Evolutionary conservation across 2,113 vertebrate species (phyloP).

Genomic region (Hyperopisus bebe): DNA sequence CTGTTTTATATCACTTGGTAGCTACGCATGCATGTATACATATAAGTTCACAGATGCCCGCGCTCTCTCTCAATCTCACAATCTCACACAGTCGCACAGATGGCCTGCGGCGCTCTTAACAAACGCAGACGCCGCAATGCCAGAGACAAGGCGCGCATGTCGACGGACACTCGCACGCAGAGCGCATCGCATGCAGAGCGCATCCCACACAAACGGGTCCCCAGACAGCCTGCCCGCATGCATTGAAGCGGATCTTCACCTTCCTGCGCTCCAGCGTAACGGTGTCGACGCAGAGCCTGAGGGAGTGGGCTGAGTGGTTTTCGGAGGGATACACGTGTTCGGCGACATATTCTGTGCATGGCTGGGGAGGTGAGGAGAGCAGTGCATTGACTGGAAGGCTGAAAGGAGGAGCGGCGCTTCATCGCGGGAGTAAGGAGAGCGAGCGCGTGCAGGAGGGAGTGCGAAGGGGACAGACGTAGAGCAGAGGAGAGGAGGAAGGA

Average conservation of each 20-base stretch:
- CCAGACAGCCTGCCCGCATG: background rate
- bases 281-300: background rate
- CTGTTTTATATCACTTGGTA: constrained; percentile 18
- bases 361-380: constrained; percentile 24
- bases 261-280: background rate
- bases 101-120: background rate
- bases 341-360: constrained; percentile 32
- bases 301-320: background rate
- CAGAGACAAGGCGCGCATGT: background rate
- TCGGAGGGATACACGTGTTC: background rate
- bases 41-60: background rate
- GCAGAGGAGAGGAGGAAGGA: constrained; percentile 43
- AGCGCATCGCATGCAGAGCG: background rate
- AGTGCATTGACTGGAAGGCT: constrained; percentile 20
- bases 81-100: background rate
- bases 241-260: too few relatives aligned
- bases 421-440: constrained; percentile 26
- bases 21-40: background rate
- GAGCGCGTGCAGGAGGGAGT: constrained; percentile 6
- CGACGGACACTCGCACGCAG: background rate
- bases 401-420: constrained; percentile 22
- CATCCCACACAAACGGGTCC: background rate
- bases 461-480: constrained; percentile 30
- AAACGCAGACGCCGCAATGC: background rate
- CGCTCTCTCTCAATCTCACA: background rate